These are phyloP conservation scores for Pimpla rufipes DNA, from an alignment of 2,888 invertebrate genomes.

Conservation along the genomic window DNA sequence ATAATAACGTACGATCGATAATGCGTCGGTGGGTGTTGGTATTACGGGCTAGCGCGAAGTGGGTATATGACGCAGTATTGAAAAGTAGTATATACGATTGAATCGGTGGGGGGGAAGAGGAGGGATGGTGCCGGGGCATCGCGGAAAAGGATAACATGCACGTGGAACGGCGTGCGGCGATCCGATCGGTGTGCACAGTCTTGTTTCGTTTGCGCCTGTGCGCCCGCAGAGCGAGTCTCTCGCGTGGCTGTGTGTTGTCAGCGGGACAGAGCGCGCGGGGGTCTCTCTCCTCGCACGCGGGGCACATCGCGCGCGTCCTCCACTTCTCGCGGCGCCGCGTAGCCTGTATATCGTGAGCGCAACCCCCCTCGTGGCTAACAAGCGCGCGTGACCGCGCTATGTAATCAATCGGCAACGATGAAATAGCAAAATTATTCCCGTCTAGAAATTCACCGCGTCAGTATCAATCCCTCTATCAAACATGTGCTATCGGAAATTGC, in stretches of 20 bases:
- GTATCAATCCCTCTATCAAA: constrained; percentile 66
- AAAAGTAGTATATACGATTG: constrained; percentile 50
- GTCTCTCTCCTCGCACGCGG: constrained; percentile 42
- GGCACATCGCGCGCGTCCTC: constrained; percentile 18
- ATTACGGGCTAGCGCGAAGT: constrained; percentile 37
- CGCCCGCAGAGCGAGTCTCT: constrained; percentile 40
- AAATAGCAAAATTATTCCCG: constrained; percentile 67
- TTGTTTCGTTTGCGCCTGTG: constrained; percentile 73
- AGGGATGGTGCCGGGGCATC: constrained; percentile 54
- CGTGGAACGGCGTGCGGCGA: constrained; percentile 66
- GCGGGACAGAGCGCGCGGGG: constrained; percentile 50
- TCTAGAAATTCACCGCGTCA: constrained; percentile 63
- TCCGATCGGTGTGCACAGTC: constrained; percentile 72
- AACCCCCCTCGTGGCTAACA: constrained; percentile 63
- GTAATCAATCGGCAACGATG: constrained; percentile 69
- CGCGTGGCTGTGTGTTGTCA: constrained; percentile 47
- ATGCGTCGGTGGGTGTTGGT: constrained; percentile 54
- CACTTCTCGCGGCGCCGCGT: constrained; percentile 1
- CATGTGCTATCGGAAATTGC: constrained; percentile 66
- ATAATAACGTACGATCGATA: constrained; percentile 61
- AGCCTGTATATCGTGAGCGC: neutral
- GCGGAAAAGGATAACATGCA: constrained; percentile 67
- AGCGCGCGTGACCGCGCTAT: constrained; percentile 67
- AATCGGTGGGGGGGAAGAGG: constrained; percentile 2
- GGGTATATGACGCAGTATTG: constrained; percentile 50